Evolutionary conservation across 2,113 vertebrate species (phyloP), one percentile per base, ranked within the genome.

Genomic region (Galemys pyrenaicus): DNA sequence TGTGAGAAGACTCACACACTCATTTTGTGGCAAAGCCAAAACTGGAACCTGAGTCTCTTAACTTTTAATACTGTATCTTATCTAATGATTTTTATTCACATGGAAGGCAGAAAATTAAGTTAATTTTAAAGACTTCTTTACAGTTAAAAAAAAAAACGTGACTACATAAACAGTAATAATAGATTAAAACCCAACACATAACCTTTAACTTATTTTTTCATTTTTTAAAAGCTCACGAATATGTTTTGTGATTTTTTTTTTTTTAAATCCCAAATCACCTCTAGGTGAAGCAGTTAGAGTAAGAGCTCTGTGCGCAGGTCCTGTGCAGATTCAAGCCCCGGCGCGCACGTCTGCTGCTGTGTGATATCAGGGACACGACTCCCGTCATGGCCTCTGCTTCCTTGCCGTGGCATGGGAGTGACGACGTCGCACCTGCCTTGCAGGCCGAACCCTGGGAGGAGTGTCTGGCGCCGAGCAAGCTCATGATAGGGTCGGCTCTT

Each of bases 221-320:
- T 58, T 87, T 84, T 62, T 79, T n/a, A 70, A 93, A 92, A 92
- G n/a, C 65, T 20, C 51, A 82, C 68, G 35, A 35, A 89, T 39
- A 86, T 35, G 6, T 70, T 92, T 82, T 75, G 16, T 22, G 44
- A 89, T 79, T 56, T 83, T 83, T 64, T 44, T 92, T 79, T 62
- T 83, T 83, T 64, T 51, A 11, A 85, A 92, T 32, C 24, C 54
- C 54, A 74, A 30, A 71, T 89, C 37, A 75, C n/a, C 73, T 86
- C 70, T 67, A 67, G 26, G 35, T 68, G 24, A 68, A 87, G 71
- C 17, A 77, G 0, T 54, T 12, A 46, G 58, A 20, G 5, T n/a
- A 8, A 49, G 20, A 67, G 70, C 80, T 77, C 32, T 67, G 65
- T 74, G 9, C n/a, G 3, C 9, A 30, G 62, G 0, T 12, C 58